Base-by-base conservation (phyloP, 2,113 vertebrate species). In the Lampris megalopsis region DNA sequence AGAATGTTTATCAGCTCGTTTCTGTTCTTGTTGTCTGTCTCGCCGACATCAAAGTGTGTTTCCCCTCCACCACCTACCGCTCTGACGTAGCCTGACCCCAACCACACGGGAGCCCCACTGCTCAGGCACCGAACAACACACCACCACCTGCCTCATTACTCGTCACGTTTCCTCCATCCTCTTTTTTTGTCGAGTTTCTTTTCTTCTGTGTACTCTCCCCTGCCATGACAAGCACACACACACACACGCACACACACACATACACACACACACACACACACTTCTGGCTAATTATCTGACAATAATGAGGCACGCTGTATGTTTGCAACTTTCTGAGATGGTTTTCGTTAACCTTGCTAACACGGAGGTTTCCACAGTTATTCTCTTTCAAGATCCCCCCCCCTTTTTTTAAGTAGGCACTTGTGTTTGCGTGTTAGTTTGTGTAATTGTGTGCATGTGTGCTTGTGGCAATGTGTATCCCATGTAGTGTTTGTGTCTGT, bases 121-220 rank as follows among this genome's bases (percentile, higher is more conserved):
- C 90, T 82, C 80, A 48, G 86, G 86, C 77, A 74, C 80, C 85
- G 79, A 86, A 86, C 85, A 86, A 75, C 52, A 53, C 52, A 53
- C 52, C 52, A 75, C 83, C 50, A 57, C 76, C 69, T 37, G 88
- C 84, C 85, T 84, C 85, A 88, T 90, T 91, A 84, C 88, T 89
- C 86, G 85, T 90, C 61, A 74, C 84, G 77, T 88, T 88, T 86
- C 84, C 80, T 83, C 47, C 43, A 68, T 56, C 81, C 76, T 81
- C 42, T 58, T 42, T 67, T 35, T 49, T 63, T 35, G 35, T 56
- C 54, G 3, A 13, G n/a, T 56, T 57, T n/a, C 6, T 57, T 57
- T 35, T 35, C 54, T 45, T 6, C 54, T 13, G n/a, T 24, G 11
- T 57, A 35, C 35, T 6, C 54, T 35, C 13, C 40, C 35, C 42